Conservation (phyloP, 1,140 invertebrate genomes). For the Polypedilum pembai region DNA sequence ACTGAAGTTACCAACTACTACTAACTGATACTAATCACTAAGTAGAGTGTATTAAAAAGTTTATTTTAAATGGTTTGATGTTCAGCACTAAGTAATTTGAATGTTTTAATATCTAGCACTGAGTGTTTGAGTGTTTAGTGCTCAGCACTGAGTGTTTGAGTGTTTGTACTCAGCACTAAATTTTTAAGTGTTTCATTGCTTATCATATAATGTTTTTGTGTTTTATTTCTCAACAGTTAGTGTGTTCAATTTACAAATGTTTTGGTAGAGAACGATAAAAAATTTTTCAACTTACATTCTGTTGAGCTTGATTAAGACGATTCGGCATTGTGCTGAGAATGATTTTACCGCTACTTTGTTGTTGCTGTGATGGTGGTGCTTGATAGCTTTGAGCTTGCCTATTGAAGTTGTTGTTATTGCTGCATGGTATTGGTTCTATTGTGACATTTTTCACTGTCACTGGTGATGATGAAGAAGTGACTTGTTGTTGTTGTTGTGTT, state of each 20-base stretch:
- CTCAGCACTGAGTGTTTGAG: too few species aligned
- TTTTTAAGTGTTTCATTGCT: too few species aligned
- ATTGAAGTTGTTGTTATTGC: constrained; percentile 32
- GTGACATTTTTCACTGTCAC: constrained; percentile 38
- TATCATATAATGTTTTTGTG: too few species aligned
- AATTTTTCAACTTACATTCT: constrained; percentile 36
- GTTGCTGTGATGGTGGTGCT: constrained; percentile 31
- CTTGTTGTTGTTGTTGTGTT: constrained; percentile 38
- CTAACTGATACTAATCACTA: too few species aligned
- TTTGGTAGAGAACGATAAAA: too few species aligned
- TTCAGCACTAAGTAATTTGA: too few species aligned
- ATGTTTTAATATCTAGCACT: too few species aligned
- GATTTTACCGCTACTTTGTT: constrained; percentile 32
- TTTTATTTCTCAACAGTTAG: too few species aligned
- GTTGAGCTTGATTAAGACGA: constrained; percentile 34
- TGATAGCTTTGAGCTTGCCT: constrained; percentile 32
- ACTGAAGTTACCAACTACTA: too few species aligned
- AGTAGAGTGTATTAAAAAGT: constrained; percentile 30
- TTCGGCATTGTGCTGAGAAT: constrained; percentile 33
- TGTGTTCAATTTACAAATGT: too few species aligned
- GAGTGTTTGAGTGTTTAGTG: too few species aligned
- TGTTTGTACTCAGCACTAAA: too few species aligned
- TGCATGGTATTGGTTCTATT: constrained; percentile 34
- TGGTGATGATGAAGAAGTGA: constrained; percentile 43
- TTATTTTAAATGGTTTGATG: not conserved